Evolutionary conservation across 2,113 vertebrate genomes (phyloP), one percentile per base, ranked within the genome.

Genomic region (Saguinus midas): DNA sequence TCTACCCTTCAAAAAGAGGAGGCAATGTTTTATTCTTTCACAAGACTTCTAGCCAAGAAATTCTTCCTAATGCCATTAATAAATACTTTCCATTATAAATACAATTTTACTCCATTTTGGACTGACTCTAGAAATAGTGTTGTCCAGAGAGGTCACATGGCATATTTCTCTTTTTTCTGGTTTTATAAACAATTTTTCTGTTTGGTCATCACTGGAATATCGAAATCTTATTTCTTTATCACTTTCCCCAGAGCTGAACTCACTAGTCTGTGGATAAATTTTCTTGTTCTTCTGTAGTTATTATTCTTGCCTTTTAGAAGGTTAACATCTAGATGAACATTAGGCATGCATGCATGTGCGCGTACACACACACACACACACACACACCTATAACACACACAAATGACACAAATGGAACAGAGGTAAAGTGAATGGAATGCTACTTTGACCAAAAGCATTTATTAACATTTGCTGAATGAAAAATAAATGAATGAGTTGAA

Each of bases 401-500:
- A 61, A 23, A 21, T 3, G 40, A 16, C 16, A 78, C 23, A 86
- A 88, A 10, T 23, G 35, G 43, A 83, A 70, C 55, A 75, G 55
- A 73, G 82, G 25, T 40, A 82, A 79, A 87, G 50, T 52, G 57
- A 90, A 78, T 23, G 57, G 37, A 89, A 95, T 87, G 61, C 80
- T 78, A 43, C 20, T 58, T 45, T 90, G 43, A 86, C 80, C 23
- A 16, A 58, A 96, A 82, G 27, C 86, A 48, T 96, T 91, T 90
- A 86, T 92, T 96, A 97, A 50, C 75, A 96, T 95, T 95, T 72
- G 29, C 78, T 85, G 64, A 95, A 78, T 96, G 81, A 97, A 97
- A 97, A 95, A 93, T 93, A 97, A 96, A 96, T 86, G 76, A 97
- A 84, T 72, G 87, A 92, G 35, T 64, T 91, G 8, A 95, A 94